Conservation (phyloP, 2,113 vertebrate genomes). For the Protobothrops flavoviridis region DNA sequence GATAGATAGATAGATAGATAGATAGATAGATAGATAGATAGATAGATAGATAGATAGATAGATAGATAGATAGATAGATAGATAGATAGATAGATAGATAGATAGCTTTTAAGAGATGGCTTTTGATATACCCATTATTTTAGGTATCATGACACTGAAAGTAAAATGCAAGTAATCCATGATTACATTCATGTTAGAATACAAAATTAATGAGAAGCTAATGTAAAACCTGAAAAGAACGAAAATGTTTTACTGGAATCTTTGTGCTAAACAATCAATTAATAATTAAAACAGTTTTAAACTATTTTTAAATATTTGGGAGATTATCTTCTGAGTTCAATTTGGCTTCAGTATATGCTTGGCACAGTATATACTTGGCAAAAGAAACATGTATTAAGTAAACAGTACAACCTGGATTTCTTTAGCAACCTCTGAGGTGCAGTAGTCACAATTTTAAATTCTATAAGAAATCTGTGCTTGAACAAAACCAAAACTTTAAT, state of each 20-base stretch:
- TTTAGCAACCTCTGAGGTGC: neutral
- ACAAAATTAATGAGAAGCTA: neutral
- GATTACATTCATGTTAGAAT: neutral
- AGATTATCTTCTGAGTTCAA: neutral
- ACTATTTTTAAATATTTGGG: neutral
- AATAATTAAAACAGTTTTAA: neutral
- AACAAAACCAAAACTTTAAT: neutral
- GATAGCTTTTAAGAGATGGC: neutral
- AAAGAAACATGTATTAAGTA: neutral
- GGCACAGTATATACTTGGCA: neutral
- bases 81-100: neutral
- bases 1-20: neutral
- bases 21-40: too few relatives aligned
- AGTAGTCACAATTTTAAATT: neutral
- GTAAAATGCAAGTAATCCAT: neutral
- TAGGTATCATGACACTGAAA: neutral
- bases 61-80: too few relatives aligned
- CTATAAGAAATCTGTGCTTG: neutral
- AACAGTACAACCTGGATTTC: neutral
- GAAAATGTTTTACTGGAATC: neutral
- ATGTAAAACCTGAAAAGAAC: neutral
- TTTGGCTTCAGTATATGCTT: neutral
- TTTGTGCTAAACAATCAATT: neutral
- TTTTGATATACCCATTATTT: neutral
- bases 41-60: too few relatives aligned